Percentiles rank a stretch among this genome's conserved stretches.
phyloP scores from a whole-genome alignment of 2,113 vertebrate species.

The Chlamydotis undulata region DNA sequence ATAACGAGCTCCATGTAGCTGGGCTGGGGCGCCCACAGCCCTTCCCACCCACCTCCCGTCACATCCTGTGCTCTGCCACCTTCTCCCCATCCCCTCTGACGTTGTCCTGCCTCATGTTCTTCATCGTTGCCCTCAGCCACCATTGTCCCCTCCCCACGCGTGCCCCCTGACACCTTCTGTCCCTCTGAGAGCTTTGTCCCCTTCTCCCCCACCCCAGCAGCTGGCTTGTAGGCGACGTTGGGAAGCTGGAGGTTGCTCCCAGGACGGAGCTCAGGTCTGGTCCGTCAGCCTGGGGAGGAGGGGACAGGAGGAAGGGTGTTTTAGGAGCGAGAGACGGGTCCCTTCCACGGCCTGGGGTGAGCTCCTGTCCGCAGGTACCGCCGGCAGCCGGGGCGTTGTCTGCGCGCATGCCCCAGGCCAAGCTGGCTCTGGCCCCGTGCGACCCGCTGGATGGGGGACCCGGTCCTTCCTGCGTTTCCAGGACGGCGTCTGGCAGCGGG shows the following conservation, averaged over 20 bases:
- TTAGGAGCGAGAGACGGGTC: neutral
- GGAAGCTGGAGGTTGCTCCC: neutral
- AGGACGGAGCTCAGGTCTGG: neutral
- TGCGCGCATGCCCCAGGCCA: fast-evolving
- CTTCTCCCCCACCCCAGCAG: neutral
- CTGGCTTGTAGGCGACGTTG: neutral
- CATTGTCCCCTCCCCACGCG: neutral
- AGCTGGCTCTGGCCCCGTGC: neutral
- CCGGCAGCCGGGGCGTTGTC: neutral
- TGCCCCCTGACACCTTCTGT: fast-evolving
- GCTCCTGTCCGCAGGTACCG: neutral
- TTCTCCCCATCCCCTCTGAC: neutral
- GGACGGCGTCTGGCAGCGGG: fast-evolving
- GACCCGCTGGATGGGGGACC: neutral
- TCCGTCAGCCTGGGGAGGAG: neutral
- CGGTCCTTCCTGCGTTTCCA: neutral
- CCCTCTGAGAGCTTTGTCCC: neutral
- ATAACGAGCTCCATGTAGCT: fast-evolving
- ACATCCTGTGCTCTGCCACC: neutral
- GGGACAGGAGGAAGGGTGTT: neutral
- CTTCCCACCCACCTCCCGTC: neutral
- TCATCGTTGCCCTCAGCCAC: neutral
- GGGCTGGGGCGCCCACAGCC: neutral
- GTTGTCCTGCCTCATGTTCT: neutral
- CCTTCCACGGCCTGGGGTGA: fast-evolving